Base-by-base conservation (phyloP, 2,888 invertebrate species). In the Chrysodeixis includens region DNA sequence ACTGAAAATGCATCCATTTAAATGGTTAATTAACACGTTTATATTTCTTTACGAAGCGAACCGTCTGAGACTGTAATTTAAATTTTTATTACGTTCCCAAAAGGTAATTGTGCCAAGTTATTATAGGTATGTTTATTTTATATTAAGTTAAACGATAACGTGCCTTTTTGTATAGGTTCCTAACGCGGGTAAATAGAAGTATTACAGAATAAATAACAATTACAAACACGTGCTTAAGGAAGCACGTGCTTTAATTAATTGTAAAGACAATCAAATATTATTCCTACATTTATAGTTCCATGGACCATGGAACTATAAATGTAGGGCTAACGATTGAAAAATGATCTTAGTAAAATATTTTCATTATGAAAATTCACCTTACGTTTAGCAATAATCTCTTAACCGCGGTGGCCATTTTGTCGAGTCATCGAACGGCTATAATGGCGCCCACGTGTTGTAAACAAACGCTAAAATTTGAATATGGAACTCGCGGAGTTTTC, bases 1-100 rank as follows among this genome's bases (percentile, higher is more conserved):
- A 91, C 93, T 92, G 91, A 92, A 93, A 93, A 88, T 85, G 90
- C 87, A 90, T 92, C 83, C 72, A 93, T 93, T 93, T 92, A 77
- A 91, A 94, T 93, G 75, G 87, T 81, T 92, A 93, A 93, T 91
- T 84, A 88, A 82, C 74, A 68, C 75, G 63, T 82, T 80, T 82
- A 83, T 87, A 84, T 86, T 80, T 85, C 85, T 88, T 86, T 78
- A 83, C 83, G 82, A 84, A 88, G 84, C 78, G 76, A 83, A 85
- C 79, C 81, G 79, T 85, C 83, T 71, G 76, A 81, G 73, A 75
- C 76, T 77, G 78, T 74, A 74, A 86, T 86, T 89, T 85, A 79
- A 87, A 85, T 89, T 79, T 87, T 86, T 83, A 86, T 86, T 84
- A 78, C 71, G 56, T 70, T 71, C 62, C 71, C 71, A 66, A 67